Percentiles rank a stretch among this genome's conserved stretches.
phyloP scores from a whole-genome alignment of 1,140 invertebrate species.

The Pissodes strobi region DNA sequence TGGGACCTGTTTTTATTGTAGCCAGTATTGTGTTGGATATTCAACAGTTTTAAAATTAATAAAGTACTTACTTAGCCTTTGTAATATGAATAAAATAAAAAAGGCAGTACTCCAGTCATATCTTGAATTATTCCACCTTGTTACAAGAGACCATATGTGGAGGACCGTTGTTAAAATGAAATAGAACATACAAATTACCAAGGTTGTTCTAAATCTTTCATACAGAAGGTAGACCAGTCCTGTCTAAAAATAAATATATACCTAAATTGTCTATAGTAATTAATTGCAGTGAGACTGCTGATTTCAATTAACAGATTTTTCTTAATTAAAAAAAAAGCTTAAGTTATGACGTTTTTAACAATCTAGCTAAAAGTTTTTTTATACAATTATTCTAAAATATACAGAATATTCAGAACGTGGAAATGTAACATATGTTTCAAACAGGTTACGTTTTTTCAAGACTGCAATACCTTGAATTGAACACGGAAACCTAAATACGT shows the following conservation, averaged over 20 bases:
- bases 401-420: too few relatives aligned
- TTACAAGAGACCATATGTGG: slow-evolving; percentile 63
- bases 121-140: slow-evolving; percentile 59
- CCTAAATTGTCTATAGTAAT: too few relatives aligned
- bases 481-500: too few relatives aligned
- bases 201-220: slow-evolving; percentile 64
- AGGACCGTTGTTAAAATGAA: slow-evolving; percentile 62
- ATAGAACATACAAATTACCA: slow-evolving; percentile 62
- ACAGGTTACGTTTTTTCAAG: too few relatives aligned
- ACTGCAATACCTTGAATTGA: too few relatives aligned
- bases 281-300: too few relatives aligned
- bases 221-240: slow-evolving; percentile 70
- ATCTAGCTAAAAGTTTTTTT: too few relatives aligned
- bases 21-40: not conserved
- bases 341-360: too few relatives aligned
- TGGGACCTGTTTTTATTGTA: not conserved
- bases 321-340: too few relatives aligned
- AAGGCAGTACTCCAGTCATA: slow-evolving; percentile 62
- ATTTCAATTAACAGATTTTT: too few relatives aligned
- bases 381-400: slow-evolving; percentile 13
- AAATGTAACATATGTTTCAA: too few relatives aligned
- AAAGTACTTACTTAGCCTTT: slow-evolving; percentile 67
- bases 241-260: slow-evolving; percentile 59
- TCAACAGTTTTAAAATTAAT: too few relatives aligned
- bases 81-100: slow-evolving; percentile 62